These are phyloP conservation scores for Catostylus mosaicus DNA, from an alignment of 30 jellyfish, hydroid and myxozoan species.

Conservation along the genomic window DNA sequence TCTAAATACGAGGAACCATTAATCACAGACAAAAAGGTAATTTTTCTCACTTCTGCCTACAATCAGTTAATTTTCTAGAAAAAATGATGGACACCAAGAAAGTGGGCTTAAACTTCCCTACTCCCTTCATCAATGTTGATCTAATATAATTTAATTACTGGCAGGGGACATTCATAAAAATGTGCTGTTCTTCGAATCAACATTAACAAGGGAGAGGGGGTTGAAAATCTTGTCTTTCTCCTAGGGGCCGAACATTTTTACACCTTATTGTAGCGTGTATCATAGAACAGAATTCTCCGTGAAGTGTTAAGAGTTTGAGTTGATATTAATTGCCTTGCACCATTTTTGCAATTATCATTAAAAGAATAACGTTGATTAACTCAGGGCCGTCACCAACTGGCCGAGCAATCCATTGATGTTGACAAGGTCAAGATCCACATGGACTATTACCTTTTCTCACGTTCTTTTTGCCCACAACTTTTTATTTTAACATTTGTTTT, in stretches of 20 bases:
- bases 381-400: too few species aligned
- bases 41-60: background rate
- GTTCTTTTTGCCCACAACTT: too few species aligned
- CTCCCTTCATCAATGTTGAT: background rate
- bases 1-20: conserved; percentile 24
- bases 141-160: background rate
- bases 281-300: too few species aligned
- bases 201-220: background rate
- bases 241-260: background rate
- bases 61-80: background rate
- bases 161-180: background rate
- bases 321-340: background rate
- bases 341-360: too few species aligned
- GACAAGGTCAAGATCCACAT: too few species aligned
- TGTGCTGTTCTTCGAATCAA: background rate
- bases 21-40: conserved; percentile 16
- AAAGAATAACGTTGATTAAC: too few species aligned
- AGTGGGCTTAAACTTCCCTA: background rate
- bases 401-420: too few species aligned
- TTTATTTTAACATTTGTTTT: too few species aligned
- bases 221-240: background rate
- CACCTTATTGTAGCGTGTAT: background rate
- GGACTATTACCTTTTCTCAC: too few species aligned
- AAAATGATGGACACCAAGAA: background rate
- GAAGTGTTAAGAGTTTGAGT: background rate